These are phyloP conservation scores for Drosophila persimilis DNA, from an alignment of 1,140 invertebrate genomes.

Conservation along the genomic window DNA sequence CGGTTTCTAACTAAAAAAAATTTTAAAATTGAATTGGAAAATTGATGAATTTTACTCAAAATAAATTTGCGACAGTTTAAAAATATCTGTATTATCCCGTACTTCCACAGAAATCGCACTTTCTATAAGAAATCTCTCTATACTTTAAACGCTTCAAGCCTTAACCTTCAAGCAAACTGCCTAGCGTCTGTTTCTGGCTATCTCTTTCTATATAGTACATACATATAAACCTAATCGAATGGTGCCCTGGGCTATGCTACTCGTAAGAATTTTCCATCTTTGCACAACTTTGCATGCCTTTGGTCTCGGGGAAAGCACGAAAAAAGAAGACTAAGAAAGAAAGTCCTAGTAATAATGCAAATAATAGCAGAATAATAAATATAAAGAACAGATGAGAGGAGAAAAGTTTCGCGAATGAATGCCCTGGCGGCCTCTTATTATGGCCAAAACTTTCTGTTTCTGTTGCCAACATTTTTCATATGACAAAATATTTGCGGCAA, in stretches of 20 bases:
- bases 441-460: constrained; percentile 51
- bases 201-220: constrained; percentile 2
- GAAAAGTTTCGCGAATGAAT: constrained; percentile 27
- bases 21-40: constrained; percentile 20
- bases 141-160: constrained; percentile 56
- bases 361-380: constrained; percentile 23
- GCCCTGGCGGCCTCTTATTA: constrained; percentile 52
- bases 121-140: constrained; percentile 22
- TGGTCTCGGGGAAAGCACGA: constrained; percentile 21
- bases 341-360: background rate
- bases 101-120: background rate
- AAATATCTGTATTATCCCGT: background rate
- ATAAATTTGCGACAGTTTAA: constrained; percentile 24
- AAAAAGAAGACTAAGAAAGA: background rate
- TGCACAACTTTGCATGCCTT: constrained; percentile 68
- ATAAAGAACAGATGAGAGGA: constrained; percentile 17
- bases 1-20: background rate
- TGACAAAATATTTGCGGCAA: constrained; percentile 71
- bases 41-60: constrained; percentile 32
- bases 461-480: constrained; percentile 61
- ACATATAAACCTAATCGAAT: constrained; percentile 52
- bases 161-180: constrained; percentile 52
- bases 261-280: constrained; percentile 37
- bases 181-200: constrained; percentile 10
- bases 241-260: constrained; percentile 36